Evolutionary conservation across 2,113 vertebrate species (phyloP), one percentile per base, ranked within the genome.

Genomic region (Grammomys surdaster): DNA sequence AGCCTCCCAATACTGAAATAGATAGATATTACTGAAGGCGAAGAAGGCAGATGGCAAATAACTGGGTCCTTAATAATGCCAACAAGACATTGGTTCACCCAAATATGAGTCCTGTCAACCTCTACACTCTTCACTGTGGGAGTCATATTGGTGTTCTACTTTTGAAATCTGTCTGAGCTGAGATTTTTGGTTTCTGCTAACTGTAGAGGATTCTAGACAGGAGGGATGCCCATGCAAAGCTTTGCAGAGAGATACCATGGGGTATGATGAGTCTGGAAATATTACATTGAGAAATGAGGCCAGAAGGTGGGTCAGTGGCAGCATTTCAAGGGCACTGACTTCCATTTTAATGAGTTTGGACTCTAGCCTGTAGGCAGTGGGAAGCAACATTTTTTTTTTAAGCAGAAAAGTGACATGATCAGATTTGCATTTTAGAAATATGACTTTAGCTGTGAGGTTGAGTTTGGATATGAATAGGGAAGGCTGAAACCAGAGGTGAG

Each of bases 301-400:
- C 94, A 97, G 93, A 94, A 97, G 96, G 93, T 93, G 87, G 89
- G 89, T 95, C 96, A 95, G 90, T 36, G 94, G 89, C 96, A 98
- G 92, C 67, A 92, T 95, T 96, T 96, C 95, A 97, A 97, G 96
- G 97, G 89, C 96, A 95, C 36, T 89, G 91, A 97, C 96, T 98
- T 97, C 93, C 96, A 97, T 97, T 96, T 95, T 97, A 98, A 97
- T 97, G 96, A 98, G 96, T 89, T 96, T 98, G 96, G 97, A 97
- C 96, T 97, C 77, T 97, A 95, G 95, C 97, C 97, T 95, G 73
- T 95, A 97, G 96, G 96, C 96, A 94, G 95, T 97, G 70, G 92
- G 97, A 81, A 97, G 93, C 89, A 98, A 92, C 86, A 75, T 87
- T 91, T 95, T 96, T 91, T 69, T 13, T 69, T 91, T 97, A 91